These are phyloP conservation scores for Puma concolor DNA, from an alignment of 2,113 vertebrate genomes.

Conservation along the genomic window DNA sequence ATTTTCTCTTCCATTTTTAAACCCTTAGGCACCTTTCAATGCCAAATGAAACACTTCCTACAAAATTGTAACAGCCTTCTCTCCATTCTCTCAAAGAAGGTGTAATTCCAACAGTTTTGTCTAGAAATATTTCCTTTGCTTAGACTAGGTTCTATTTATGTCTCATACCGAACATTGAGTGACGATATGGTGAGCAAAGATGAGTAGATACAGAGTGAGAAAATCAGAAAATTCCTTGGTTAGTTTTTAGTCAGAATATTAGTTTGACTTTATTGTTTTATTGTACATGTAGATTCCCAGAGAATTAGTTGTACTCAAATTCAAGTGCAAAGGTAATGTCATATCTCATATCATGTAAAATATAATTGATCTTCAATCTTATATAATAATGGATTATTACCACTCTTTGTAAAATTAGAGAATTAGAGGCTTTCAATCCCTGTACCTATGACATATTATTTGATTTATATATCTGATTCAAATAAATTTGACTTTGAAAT, in stretches of 20 bases:
- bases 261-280: background rate
- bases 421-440: slow-evolving; percentile 3
- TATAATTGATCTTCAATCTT: background rate
- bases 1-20: background rate
- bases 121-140: background rate
- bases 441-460: slow-evolving; percentile 26
- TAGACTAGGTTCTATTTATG: background rate
- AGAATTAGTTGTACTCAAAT: background rate
- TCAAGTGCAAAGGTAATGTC: background rate
- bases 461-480: slow-evolving; percentile 61
- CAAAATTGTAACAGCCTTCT: background rate
- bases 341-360: background rate
- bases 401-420: background rate
- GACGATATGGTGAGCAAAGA: background rate
- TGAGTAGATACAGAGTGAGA: background rate
- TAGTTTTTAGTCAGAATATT: slow-evolving; percentile 3
- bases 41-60: background rate
- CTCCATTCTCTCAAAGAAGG: background rate
- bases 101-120: background rate
- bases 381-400: slow-evolving; percentile 1
- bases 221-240: background rate
- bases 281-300: background rate
- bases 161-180: background rate
- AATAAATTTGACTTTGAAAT: slow-evolving; percentile 73
- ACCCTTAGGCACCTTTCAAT: background rate